phyloP scores from a whole-genome alignment of 2,113 vertebrate species.

The Crocuta crocuta region DNA sequence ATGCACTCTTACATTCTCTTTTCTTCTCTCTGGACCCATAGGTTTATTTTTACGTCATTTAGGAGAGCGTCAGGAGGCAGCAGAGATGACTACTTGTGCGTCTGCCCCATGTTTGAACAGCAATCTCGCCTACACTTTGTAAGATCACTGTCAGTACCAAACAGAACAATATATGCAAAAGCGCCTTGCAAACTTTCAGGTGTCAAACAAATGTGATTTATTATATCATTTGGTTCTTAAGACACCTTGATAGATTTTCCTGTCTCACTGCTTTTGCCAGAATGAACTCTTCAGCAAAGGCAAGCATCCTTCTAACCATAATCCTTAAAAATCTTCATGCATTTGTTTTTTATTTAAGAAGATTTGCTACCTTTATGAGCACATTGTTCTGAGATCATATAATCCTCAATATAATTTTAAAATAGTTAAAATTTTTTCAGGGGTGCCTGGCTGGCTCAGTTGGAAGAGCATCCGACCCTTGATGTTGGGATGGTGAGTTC shows the following conservation, averaged over 20 bases:
- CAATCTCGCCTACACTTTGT: background rate
- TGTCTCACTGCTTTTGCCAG: background rate
- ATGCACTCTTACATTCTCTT: background rate
- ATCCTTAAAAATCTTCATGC: background rate
- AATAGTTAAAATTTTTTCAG: background rate
- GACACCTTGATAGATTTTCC: background rate
- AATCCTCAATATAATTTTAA: background rate
- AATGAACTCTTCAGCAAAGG: background rate
- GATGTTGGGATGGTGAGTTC: no score
- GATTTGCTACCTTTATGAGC: background rate
- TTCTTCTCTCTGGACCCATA: background rate
- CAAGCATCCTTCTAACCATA: background rate
- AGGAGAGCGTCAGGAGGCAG: background rate
- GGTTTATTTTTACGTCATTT: background rate
- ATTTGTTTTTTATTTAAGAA: background rate
- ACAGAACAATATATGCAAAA: background rate
- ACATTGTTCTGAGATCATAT: background rate
- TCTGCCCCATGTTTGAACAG: background rate
- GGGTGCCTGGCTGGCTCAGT: no score
- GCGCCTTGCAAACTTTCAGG: background rate
- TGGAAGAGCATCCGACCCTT: no score
- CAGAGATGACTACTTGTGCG: background rate
- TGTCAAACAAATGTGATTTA: background rate
- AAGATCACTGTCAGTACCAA: background rate
- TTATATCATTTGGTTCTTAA: background rate